These are phyloP conservation scores for Drosophila lacertosa DNA, from an alignment of 1,140 invertebrate genomes.

Conservation along the genomic window DNA sequence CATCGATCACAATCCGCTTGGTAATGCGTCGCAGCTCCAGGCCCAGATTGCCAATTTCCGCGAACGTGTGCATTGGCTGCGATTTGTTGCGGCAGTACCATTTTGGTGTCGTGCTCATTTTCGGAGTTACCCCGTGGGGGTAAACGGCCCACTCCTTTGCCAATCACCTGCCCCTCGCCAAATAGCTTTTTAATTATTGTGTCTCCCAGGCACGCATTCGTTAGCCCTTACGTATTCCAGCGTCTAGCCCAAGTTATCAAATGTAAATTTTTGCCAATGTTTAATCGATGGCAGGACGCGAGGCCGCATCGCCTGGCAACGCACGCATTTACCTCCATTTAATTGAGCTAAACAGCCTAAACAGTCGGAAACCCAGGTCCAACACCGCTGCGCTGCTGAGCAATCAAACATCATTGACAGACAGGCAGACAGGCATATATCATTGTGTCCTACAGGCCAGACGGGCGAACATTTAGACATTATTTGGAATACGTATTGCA, in stretches of 20 bases:
- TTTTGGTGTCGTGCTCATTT: slow-evolving; percentile 82
- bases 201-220: slow-evolving; percentile 76
- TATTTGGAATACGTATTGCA: neutral
- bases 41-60: slow-evolving; percentile 76
- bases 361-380: no score
- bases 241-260: slow-evolving; percentile 38
- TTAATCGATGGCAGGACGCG: slow-evolving; percentile 61
- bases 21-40: slow-evolving; percentile 74
- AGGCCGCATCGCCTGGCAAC: slow-evolving; percentile 66
- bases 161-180: slow-evolving; percentile 61
- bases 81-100: slow-evolving; percentile 84
- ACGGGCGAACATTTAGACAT: neutral
- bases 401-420: slow-evolving; percentile 59
- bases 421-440: slow-evolving; percentile 62
- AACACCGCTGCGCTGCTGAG: slow-evolving; percentile 12
- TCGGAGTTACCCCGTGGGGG: slow-evolving; percentile 42
- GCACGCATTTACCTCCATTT: slow-evolving; percentile 54
- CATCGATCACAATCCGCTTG: slow-evolving; percentile 78
- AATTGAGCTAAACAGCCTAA: slow-evolving; percentile 10
- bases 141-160: slow-evolving; percentile 33
- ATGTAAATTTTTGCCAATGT: slow-evolving; percentile 75
- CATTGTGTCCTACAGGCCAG: slow-evolving; percentile 5
- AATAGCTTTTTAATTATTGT: slow-evolving; percentile 81
- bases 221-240: slow-evolving; percentile 44
- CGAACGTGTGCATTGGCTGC: slow-evolving; percentile 81